A percentile compares a stretch with the other conserved stretches of the same genome.
Conservation (phyloP, 2,888 invertebrate genomes). For the Himalopsyche kuldschensis region DNA sequence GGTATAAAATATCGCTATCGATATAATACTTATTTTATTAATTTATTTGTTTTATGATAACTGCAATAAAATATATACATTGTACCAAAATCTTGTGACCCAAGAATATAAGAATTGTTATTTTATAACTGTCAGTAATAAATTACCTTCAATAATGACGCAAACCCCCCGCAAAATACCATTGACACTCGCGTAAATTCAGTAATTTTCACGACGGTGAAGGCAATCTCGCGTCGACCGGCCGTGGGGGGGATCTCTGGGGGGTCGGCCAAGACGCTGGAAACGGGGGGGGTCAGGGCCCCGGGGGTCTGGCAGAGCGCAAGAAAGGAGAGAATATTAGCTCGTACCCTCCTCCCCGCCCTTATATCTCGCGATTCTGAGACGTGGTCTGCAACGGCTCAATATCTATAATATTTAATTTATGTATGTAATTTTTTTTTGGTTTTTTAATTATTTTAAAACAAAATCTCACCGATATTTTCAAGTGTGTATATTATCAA, state of each 20-base stretch:
- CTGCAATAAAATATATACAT: not conserved
- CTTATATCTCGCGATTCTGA: not conserved
- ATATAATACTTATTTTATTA: too few relatives aligned
- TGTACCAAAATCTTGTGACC: not conserved
- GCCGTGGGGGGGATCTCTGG: conserved; percentile 47
- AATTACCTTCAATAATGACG: not conserved
- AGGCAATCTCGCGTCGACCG: conserved; percentile 55
- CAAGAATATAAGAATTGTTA: not conserved
- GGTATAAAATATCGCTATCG: too few relatives aligned
- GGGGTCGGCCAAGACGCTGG: conserved; percentile 42
- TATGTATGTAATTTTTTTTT: too few relatives aligned
- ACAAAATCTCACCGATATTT: too few relatives aligned
- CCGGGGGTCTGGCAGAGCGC: conserved; percentile 44
- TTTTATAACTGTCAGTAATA: not conserved
- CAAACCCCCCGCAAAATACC: conserved; percentile 24
- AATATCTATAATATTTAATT: not conserved
- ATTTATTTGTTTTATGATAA: too few relatives aligned
- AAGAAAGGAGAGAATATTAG: conserved; percentile 35
- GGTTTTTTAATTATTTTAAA: too few relatives aligned
- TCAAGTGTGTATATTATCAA: too few relatives aligned
- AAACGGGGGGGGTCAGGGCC: conserved; percentile 53
- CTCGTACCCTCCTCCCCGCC: conserved; percentile 30
- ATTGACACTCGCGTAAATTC: conserved; percentile 39
- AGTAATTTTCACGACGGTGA: conserved; percentile 35
- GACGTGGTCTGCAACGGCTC: not conserved